Percentiles rank a stretch among this genome's conserved stretches.
Conservation (phyloP, 2,797 vertebrate species). For the Channa striata region DNA sequence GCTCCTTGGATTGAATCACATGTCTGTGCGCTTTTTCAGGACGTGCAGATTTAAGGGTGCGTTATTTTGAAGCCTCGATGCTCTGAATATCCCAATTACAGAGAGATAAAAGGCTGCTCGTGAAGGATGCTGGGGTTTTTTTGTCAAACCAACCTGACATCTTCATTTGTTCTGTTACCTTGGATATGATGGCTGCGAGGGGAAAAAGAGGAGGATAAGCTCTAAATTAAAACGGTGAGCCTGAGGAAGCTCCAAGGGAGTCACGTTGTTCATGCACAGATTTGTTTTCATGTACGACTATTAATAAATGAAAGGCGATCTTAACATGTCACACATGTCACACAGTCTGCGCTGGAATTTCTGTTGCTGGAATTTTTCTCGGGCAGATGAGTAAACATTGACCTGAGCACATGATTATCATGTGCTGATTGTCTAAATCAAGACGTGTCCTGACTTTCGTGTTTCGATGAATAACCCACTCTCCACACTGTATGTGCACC, state of each 20-base stretch:
- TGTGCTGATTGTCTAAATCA: background rate
- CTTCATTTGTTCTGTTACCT: conserved; percentile 35
- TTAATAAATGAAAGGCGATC: background rate
- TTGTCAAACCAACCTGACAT: conserved; percentile 54
- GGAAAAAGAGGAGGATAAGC: conserved; percentile 7
- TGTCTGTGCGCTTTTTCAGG: background rate
- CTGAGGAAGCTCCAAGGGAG: too few relatives aligned
- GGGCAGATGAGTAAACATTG: background rate
- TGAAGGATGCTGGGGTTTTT: background rate
- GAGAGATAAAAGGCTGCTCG: conserved; percentile 3
- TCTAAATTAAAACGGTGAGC: conserved; percentile 23
- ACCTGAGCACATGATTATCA: background rate
- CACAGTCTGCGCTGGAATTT: background rate
- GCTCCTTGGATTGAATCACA: background rate
- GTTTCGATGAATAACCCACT: conserved; percentile 22
- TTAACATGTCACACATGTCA: too few relatives aligned
- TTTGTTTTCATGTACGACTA: background rate
- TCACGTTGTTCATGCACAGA: background rate
- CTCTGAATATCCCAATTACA: conserved; percentile 30
- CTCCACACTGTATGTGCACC: background rate
- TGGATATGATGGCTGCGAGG: conserved; percentile 21
- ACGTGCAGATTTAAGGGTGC: background rate
- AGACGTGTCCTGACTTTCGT: conserved; percentile 13
- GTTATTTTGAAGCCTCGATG: conserved; percentile 2
- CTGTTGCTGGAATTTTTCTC: background rate